Evolutionary conservation across 2,113 vertebrate genomes (phyloP), one percentile per base, ranked within the genome.

Genomic region (Chelonoidis abingdonii): DNA sequence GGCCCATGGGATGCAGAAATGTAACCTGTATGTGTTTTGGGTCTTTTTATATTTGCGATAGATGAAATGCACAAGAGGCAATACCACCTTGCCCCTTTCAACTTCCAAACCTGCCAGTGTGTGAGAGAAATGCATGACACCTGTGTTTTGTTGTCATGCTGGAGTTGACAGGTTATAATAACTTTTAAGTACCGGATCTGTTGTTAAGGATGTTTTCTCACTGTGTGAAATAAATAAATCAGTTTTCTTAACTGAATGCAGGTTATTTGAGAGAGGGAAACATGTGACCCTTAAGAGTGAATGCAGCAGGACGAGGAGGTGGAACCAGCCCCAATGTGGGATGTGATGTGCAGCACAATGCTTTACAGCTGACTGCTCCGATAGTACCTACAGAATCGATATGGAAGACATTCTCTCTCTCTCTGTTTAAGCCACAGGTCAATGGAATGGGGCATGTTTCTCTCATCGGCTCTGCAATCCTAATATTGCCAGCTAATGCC

Each of bases 1-100:
- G 80, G 2, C 2, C 89, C 93, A 72, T 57, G 31, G 2, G 72
- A 35, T 89, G 93, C 84, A 92, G 78, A 96, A 93, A 54, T 7
- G 11, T n/a, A 62, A 0, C 24, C 8, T 27, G 35, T 56, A 57
- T 56, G 21, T 65, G 59, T 87, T 35, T 76, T 22, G 29, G 14
- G 10, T 12, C 29, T 24, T 80, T 80, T 56, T 88, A 2, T 1
- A 86, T 53, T n/a, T 86, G 38, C 53, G 38, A 92, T 31, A 56
- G 89, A 50, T 56, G 47, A 88, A 76, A 31, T 35, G 41, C 44
- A 62, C 9, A 65, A 25, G 72, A 38, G 41, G n/a, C 69, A 38
- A 41, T 4, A 84, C 24, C 22, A 25, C 89, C 79, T 79, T 21
- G 7, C 3, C 9, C 24, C 14, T 62, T 80, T 35, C 41, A 65